Evolutionary conservation across 2,888 invertebrate genomes (phyloP).

Genomic region (Eupithecia pulchellata): DNA sequence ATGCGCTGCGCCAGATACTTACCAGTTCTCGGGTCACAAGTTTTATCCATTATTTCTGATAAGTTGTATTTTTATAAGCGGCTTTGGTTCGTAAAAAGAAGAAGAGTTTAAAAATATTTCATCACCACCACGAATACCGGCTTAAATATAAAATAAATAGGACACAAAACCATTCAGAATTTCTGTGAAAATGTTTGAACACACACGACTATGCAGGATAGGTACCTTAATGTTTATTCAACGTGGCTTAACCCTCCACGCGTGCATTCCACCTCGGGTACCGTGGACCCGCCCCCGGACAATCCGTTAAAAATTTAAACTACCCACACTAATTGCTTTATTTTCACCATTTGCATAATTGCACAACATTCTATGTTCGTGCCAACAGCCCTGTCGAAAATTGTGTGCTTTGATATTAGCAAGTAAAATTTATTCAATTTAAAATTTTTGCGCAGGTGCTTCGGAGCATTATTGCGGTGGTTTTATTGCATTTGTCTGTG

Average conservation of each 20-base stretch:
- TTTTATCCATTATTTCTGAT: background rate
- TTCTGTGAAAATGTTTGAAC: slow-evolving; percentile 1
- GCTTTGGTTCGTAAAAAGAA: background rate
- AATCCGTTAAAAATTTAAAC: slow-evolving; percentile 44
- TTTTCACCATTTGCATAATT: slow-evolving; percentile 55
- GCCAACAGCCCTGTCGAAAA: slow-evolving; percentile 42
- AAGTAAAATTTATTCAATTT: slow-evolving; percentile 36
- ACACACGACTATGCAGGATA: background rate
- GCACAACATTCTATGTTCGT: slow-evolving; percentile 47
- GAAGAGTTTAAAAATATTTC: too few relatives aligned
- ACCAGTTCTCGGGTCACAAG: too few relatives aligned
- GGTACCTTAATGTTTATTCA: slow-evolving; percentile 17
- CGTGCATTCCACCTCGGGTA: slow-evolving; percentile 28
- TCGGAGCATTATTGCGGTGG: slow-evolving; percentile 12
- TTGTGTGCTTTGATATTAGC: slow-evolving; percentile 42
- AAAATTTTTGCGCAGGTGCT: slow-evolving; percentile 27
- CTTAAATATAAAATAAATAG: background rate
- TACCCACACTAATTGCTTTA: slow-evolving; percentile 55
- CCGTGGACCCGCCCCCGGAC: slow-evolving; percentile 24
- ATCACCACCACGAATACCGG: background rate
- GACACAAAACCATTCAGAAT: background rate
- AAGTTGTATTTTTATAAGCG: background rate
- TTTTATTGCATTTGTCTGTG: slow-evolving; percentile 16
- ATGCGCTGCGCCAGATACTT: too few relatives aligned
- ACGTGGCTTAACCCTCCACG: slow-evolving; percentile 24